phyloP scores from a whole-genome alignment of 2,113 vertebrate species.

The Tachysurus vachellii region DNA sequence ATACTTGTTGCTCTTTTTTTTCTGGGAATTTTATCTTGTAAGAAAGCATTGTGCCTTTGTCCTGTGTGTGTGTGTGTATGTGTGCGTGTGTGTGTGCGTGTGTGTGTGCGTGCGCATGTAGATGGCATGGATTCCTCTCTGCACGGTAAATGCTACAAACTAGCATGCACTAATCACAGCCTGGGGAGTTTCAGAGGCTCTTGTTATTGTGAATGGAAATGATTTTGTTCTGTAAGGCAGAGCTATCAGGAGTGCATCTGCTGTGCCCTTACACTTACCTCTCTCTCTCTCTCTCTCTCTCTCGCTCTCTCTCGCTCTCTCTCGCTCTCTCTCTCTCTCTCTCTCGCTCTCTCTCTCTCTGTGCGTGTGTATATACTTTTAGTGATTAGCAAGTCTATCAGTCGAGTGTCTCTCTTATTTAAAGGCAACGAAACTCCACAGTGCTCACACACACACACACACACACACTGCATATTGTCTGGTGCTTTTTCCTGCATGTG shows the following conservation, averaged over 20 bases:
- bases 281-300: too few species aligned
- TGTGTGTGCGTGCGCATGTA: not conserved
- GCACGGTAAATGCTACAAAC: not conserved
- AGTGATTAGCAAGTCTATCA: not conserved
- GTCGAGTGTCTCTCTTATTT: not conserved
- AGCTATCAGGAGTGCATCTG: not conserved
- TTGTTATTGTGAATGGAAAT: constrained; percentile 26
- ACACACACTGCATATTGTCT: not conserved
- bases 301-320: too few species aligned
- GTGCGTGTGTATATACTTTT: not conserved
- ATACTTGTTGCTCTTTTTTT: not conserved
- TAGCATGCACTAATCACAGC: not conserved
- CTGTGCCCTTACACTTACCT: not conserved
- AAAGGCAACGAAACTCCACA: not conserved
- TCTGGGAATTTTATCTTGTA: not conserved
- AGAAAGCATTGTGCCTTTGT: not conserved
- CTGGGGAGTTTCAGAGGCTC: constrained; percentile 2
- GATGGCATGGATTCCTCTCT: not conserved
- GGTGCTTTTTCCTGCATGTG: not conserved
- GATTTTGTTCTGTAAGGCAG: not conserved
- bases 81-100: not conserved
- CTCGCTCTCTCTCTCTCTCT: too few species aligned
- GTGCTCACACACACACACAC: too few species aligned
- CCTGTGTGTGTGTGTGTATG: not conserved
- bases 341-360: too few species aligned